These are phyloP conservation scores for Lepidurus couesii DNA, from an alignment of 1,140 invertebrate genomes.

Conservation along the genomic window DNA sequence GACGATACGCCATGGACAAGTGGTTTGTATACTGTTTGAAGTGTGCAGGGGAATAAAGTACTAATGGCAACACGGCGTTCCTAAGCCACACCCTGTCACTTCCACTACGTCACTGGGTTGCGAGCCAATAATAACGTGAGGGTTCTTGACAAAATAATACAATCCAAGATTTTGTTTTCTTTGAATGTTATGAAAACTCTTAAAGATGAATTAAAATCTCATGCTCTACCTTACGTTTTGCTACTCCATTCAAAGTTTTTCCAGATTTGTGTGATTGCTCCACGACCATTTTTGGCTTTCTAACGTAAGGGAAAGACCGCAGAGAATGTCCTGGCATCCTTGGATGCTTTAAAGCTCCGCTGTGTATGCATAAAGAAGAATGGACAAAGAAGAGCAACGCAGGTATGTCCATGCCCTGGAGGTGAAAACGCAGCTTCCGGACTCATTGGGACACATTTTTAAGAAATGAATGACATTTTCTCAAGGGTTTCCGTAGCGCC, in stretches of 20 bases:
- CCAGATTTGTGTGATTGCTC: neutral
- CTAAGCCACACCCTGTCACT: too few species aligned
- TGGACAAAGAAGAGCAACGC: neutral
- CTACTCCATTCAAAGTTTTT: neutral
- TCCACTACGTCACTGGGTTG: too few species aligned
- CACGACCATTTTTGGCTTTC: neutral
- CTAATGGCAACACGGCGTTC: too few species aligned
- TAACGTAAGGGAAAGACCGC: neutral
- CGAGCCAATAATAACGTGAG: too few species aligned
- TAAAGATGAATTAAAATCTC: neutral
- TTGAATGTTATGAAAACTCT: neutral
- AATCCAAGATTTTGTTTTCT: too few species aligned
- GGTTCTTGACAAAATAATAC: too few species aligned
- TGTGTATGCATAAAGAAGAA: neutral
- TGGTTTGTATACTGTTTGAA: too few species aligned
- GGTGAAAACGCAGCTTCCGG: slow-evolving; percentile 12
- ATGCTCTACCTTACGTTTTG: neutral
- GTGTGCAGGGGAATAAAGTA: too few species aligned
- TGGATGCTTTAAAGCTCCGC: neutral
- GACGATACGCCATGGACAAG: too few species aligned
- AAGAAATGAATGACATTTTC: neutral
- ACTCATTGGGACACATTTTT: neutral
- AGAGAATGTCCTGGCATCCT: neutral
- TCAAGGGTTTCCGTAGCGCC: neutral
- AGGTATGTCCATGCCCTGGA: neutral